phyloP scores from a whole-genome alignment of 2,113 vertebrate genomes.

The Gopherus flavomarginatus region DNA sequence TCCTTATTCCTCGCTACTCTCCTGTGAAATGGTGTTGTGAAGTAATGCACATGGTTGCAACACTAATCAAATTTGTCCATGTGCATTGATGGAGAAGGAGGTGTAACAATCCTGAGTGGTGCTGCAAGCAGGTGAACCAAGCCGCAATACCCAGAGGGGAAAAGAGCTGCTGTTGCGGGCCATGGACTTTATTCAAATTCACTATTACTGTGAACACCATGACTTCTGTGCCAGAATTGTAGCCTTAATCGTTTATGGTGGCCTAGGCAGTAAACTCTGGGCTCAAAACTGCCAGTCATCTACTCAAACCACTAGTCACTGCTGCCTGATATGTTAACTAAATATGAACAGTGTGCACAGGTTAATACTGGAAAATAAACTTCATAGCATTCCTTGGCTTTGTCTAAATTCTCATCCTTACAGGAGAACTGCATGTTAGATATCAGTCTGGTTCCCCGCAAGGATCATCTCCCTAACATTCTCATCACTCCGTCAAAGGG shows the following conservation, averaged over 20 bases:
- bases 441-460: fast-evolving
- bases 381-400: neutral
- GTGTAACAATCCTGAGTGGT: neutral
- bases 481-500: neutral
- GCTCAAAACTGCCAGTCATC: neutral
- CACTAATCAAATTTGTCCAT: neutral
- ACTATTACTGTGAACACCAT: neutral
- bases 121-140: neutral
- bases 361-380: neutral
- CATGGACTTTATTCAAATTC: neutral
- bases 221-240: neutral
- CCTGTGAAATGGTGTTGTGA: neutral
- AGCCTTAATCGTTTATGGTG: neutral
- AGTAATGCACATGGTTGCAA: neutral
- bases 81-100: neutral
- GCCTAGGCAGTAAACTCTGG: neutral
- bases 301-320: neutral
- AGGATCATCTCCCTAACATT: fast-evolving
- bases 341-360: neutral
- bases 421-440: neutral
- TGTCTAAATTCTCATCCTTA: neutral
- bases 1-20: fast-evolving
- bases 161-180: neutral
- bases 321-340: neutral
- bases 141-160: neutral